A percentile compares a stretch with the other conserved stretches of the same genome.
phyloP scores from a whole-genome alignment of 2,888 invertebrate species.

The Drosophila lutescens region DNA sequence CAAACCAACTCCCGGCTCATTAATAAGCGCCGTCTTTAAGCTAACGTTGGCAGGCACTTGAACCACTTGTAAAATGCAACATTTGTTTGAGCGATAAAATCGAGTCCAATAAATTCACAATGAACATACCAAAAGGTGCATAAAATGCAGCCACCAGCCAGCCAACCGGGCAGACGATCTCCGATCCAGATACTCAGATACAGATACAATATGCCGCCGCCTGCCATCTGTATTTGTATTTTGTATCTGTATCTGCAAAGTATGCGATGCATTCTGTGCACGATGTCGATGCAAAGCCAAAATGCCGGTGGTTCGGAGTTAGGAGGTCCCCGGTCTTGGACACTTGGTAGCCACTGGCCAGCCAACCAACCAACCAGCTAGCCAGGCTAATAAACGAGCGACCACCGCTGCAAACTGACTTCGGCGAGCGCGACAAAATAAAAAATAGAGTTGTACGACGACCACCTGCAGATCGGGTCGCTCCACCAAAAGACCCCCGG shows the following conservation, averaged over 20 bases:
- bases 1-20: slow-evolving; percentile 58
- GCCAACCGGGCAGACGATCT: slow-evolving; percentile 41
- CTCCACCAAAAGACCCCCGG: slow-evolving; percentile 28
- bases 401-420: slow-evolving; percentile 73
- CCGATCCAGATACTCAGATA: slow-evolving; percentile 59
- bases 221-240: slow-evolving; percentile 51
- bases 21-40: slow-evolving; percentile 78
- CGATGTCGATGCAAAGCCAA: slow-evolving; percentile 35
- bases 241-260: slow-evolving; percentile 38
- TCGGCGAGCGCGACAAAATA: slow-evolving; percentile 78
- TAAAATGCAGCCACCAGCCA: slow-evolving; percentile 60
- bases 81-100: slow-evolving; percentile 83
- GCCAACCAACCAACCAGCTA: slow-evolving; percentile 18
- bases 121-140: slow-evolving; percentile 80
- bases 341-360: slow-evolving; percentile 34
- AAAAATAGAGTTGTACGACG: slow-evolving; percentile 80
- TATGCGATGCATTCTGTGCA: slow-evolving; percentile 68
- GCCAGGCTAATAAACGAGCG: slow-evolving; percentile 60
- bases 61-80: slow-evolving; percentile 81
- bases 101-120: slow-evolving; percentile 83
- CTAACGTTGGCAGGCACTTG: slow-evolving; percentile 71
- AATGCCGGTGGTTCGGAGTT: slow-evolving; percentile 15
- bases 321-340: slow-evolving; percentile 15
- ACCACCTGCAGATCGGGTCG: slow-evolving; percentile 70
- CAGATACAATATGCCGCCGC: slow-evolving; percentile 46